Evolutionary conservation across 2,888 invertebrate genomes (phyloP).

Genomic region (Diarsia brunnea): DNA sequence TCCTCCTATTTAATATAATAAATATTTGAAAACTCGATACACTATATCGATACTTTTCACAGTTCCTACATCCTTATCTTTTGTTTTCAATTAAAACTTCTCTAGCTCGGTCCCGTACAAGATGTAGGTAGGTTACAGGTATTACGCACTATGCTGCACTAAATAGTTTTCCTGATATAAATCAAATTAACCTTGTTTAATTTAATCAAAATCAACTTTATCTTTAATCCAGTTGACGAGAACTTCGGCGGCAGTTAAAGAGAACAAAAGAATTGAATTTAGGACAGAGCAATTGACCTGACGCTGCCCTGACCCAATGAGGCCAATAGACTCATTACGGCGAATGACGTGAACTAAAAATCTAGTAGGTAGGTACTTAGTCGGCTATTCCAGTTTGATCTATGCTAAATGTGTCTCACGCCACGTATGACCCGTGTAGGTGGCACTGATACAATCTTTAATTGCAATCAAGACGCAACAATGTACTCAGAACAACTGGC

Average conservation of each 20-base stretch:
- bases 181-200: conserved; percentile 43
- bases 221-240: conserved; percentile 14
- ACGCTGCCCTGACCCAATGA: conserved; percentile 61
- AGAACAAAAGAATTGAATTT: conserved; percentile 63
- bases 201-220: conserved; percentile 15
- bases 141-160: not conserved
- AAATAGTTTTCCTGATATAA: conserved; percentile 13
- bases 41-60: not conserved
- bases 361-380: conserved; percentile 14
- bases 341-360: conserved; percentile 38
- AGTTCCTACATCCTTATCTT: not conserved
- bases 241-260: conserved; percentile 39
- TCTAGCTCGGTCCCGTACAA: not conserved
- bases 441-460: conserved; percentile 40
- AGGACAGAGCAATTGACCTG: conserved; percentile 64
- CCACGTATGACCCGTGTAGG: conserved; percentile 32
- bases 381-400: conserved; percentile 37
- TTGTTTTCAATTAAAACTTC: conserved; percentile 12
- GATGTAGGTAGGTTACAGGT: not conserved
- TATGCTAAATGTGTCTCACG: conserved; percentile 21
- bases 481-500: conserved; percentile 1
- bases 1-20: not conserved
- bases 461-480: conserved; percentile 42
- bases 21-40: not conserved
- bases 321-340: conserved; percentile 25